Evolutionary conservation across 2,888 invertebrate genomes (phyloP), one percentile per base, ranked within the genome.

Genomic region (Lasioglossum villosulum): DNA sequence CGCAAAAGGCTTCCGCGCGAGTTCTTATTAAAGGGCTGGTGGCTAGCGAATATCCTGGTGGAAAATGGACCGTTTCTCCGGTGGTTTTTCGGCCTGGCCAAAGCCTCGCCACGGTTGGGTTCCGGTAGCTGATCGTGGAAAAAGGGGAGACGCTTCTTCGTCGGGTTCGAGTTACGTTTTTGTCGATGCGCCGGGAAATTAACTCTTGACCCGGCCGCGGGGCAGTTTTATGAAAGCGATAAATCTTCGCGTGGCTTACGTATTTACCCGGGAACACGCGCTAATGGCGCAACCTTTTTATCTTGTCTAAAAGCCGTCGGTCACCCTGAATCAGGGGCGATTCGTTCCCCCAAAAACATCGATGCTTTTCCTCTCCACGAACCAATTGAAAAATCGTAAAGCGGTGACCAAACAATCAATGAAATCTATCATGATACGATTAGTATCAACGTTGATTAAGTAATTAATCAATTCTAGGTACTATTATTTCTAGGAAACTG

Each of bases 221-320:
- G 79, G 48, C 66, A 78, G 78, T 87, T 87, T 86, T 83, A 87
- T 84, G 87, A 87, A 87, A 84, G 78, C 83, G 42, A 78, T 86
- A 86, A 87, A 86, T 87, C 86, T 81, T 78, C 75, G 27, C 68
- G 30, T 45, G 48, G 73, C 66, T 78, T 78, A 76, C 70, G 68
- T 86, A 84, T 86, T 83, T 87, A 83, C 80, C 52, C 73, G 16
- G 52, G 63, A 75, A 75, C 63, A 83, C 83, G 75, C 81, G 80
- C 78, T 86, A 84, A 87, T 86, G 87, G 76, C 23, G 76, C 14
- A 71, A 52, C 66, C 56, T 83, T 86, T 86, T 86, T 84, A 76
- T 75, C 37, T 52, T 75, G 34, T 37, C 37, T 23, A 72, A 39
- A 72, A 39, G 48, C 70, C 37, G 75, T 48, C 66, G 76, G 37